Evolutionary conservation across 2,888 invertebrate species (phyloP), one percentile per base, ranked within the genome.

Genomic region (Lasioglossum leucozonium): DNA sequence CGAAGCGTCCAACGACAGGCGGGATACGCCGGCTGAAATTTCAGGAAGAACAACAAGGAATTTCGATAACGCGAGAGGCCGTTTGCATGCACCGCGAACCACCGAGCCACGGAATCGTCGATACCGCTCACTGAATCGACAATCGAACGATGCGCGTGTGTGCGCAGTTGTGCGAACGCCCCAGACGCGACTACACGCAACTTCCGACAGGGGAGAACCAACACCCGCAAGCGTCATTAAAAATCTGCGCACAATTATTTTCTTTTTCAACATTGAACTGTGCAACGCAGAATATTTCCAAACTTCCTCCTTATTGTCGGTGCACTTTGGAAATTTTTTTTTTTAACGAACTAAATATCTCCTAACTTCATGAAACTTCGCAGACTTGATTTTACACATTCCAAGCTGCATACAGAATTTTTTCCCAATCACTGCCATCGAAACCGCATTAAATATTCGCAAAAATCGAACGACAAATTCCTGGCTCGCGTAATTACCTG

Each of bases 71-170:
- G 42, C 80, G 81, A 67, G 81, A 67, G 74, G 6, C 71, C 74
- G 79, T 82, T 82, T 69, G 85, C 85, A 86, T 86, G 85, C 86
- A 85, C 77, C 81, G 76, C 86, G 85, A 77, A 76, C 76, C 16
- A 81, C 81, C 82, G 37, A 74, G 79, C 58, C 58, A 82, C 82
- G 40, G 82, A 85, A 86, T 82, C 86, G 77, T 30, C 79, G 85
- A 82, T 87, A 87, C 81, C 86, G 86, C 76, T 65, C 81, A 62
- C 77, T 84, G 86, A 83, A 87, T 87, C 87, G 83, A 86, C 87
- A 86, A 87, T 87, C 76, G 77, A 87, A 83, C 76, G 80, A 69
- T 79, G 85, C 77, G 79, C 85, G n/a, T n/a, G n/a, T n/a, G n/a
- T n/a, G 85, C 65, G 85, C 85, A 82, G 87, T 87, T 87, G 85